Percentiles rank a stretch among this genome's conserved stretches.
Conservation (phyloP, 2,113 vertebrate species). For the Hypomesus transpacificus region DNA sequence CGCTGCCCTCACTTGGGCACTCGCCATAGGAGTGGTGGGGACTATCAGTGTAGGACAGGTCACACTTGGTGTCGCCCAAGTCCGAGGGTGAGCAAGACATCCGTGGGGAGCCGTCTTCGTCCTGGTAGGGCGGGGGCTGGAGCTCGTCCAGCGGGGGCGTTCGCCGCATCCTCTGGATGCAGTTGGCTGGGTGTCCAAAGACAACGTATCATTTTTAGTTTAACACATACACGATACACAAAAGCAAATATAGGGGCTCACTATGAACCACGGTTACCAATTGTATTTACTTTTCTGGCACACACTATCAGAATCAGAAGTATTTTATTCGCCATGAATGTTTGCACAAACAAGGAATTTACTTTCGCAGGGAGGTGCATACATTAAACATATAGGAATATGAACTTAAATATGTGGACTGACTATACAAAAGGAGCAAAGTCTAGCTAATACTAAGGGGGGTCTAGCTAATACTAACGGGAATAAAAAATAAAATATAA, state of each 20-base stretch:
- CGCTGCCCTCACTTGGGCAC: constrained; percentile 88
- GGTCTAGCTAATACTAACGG: too few relatives aligned
- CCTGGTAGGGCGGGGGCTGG: constrained; percentile 93
- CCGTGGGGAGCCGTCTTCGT: constrained; percentile 92
- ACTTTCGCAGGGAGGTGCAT: too few relatives aligned
- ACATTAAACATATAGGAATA: too few relatives aligned
- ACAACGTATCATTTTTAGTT: background rate
- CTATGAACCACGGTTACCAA: background rate
- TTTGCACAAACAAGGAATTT: too few relatives aligned
- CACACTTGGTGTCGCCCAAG: constrained; percentile 88
- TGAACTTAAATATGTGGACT: too few relatives aligned
- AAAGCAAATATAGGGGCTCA: background rate
- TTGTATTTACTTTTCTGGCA: too few relatives aligned
- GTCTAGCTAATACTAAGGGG: too few relatives aligned
- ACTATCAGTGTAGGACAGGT: constrained; percentile 87
- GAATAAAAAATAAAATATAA: too few relatives aligned
- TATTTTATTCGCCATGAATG: too few relatives aligned
- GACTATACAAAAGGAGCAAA: too few relatives aligned
- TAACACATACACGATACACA: background rate
- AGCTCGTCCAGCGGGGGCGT: constrained; percentile 93
- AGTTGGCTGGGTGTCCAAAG: constrained; percentile 78
- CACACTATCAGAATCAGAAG: too few relatives aligned
- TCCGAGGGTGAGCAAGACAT: constrained; percentile 93
- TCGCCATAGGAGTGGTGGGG: constrained; percentile 86
- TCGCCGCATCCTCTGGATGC: constrained; percentile 95